Base-by-base conservation (phyloP, 2,113 vertebrate genomes). In the Pyrgilauda ruficollis region DNA sequence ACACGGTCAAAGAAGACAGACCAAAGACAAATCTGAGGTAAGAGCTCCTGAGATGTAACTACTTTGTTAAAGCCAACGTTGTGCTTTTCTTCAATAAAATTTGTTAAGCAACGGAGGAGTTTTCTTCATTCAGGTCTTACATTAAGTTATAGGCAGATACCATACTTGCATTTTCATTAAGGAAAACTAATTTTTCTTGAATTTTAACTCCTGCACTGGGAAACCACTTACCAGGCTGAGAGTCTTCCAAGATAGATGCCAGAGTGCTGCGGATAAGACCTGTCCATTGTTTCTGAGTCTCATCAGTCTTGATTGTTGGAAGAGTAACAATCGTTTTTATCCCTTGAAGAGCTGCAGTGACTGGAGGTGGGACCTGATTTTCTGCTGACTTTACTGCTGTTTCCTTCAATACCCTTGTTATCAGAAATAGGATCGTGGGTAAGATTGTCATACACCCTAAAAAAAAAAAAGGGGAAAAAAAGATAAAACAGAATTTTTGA, bases 241-340 rank as follows among this genome's bases (percentile, higher is more conserved):
- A 98, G 94, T 99, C 98, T 91, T 99, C 99, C 31, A 99, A 97
- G 46, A 99, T 98, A 64, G 99, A 99, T 8, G 99, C 99, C 82
- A 99, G 97, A 58, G 98, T 99, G 96, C 99, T 99, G 61, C 99
- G 98, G 77, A 99, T 98, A n/a, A 99, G 98, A 93, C 98, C 97
- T 24, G 98, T 99, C 99, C 99, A 99, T 93, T 99, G 99, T 23
- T 98, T 98, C 76, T 99, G 98, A 63, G 98, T 99, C 94, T 98
- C 98, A 89, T 99, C 98, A 23, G 96, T 98, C 59, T 95, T 98
- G 35, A 98, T 97, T 94, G 98, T 95, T 16, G 99, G 97, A 33
- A 99, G 99, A 21, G 98, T 99, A 95, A 99, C 98, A 96, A 99
- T 99, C 85, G 98, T 98, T 98, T 99, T 99, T 94, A 99, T 98